Percentiles rank a stretch among this genome's conserved stretches.
phyloP scores from a whole-genome alignment of 2,888 invertebrate species.

The Agriopis aurantiaria region DNA sequence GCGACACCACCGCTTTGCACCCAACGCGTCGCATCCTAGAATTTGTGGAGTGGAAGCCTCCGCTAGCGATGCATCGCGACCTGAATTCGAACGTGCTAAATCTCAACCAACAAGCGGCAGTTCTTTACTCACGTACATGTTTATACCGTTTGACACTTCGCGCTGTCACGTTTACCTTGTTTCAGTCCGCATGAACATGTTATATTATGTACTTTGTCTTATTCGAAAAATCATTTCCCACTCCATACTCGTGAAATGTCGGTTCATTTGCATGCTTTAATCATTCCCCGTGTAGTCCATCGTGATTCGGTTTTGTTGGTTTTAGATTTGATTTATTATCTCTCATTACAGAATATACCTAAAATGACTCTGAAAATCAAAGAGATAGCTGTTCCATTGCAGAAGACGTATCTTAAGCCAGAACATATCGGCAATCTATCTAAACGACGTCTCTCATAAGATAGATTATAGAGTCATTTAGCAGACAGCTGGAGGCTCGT shows the following conservation, averaged over 20 bases:
- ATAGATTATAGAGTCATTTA: conserved; percentile 63
- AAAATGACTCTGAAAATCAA: background rate
- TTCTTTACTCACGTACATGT: conserved; percentile 50
- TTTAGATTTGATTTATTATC: background rate
- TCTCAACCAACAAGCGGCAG: conserved; percentile 55
- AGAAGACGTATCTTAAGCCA: conserved; percentile 32
- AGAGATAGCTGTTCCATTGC: conserved; percentile 5
- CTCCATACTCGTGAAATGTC: background rate
- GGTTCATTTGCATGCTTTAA: conserved; percentile 31
- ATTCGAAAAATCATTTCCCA: conserved; percentile 23
- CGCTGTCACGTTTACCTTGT: conserved; percentile 46
- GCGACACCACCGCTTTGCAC: conserved; percentile 74
- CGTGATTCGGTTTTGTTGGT: conserved; percentile 11
- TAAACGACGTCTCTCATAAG: conserved; percentile 45
- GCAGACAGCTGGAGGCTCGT: conserved; percentile 55
- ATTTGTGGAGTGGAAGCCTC: conserved; percentile 74
- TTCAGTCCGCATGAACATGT: conserved; percentile 33
- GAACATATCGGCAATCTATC: conserved; percentile 39
- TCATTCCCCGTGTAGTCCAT: background rate
- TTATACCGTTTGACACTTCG: conserved; percentile 52
- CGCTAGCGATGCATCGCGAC: conserved; percentile 65
- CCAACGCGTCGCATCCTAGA: conserved; percentile 70
- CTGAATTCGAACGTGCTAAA: conserved; percentile 71
- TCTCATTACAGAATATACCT: too few species aligned
- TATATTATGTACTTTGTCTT: conserved; percentile 27